Base-by-base conservation (phyloP, 2,113 vertebrate species). In the Gobio gobio region DNA sequence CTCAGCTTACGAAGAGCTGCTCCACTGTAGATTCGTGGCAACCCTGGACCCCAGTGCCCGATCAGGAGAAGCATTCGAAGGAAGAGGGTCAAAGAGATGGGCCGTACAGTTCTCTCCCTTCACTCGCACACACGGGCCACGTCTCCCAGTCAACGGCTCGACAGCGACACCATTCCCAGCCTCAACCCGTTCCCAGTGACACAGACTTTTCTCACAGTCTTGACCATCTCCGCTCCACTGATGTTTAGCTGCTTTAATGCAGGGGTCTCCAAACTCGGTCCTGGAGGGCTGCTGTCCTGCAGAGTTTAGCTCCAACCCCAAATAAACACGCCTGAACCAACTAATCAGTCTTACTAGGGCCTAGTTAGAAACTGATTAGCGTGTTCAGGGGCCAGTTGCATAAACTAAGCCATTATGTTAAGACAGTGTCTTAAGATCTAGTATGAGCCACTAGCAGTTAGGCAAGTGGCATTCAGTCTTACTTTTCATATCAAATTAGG, bases 11-110 rank as follows among this genome's bases (percentile, higher is more conserved):
- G 14, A 95, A 95, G 86, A 95, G 94, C 24, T 90, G 90, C 88
- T 95, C 95, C 1, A 92, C 93, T 80, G 91, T 92, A 0, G 92
- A 94, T 0, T 93, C 94, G 26, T 95, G 95, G 95, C 95, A 95
- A 90, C 95, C 95, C 7, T 95, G 95, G 95, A 95, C 93, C 4
- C 94, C 95, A 0, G 91, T 95, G 18, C 94, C 93, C 0, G 58
- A 70, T 1, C 73, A 91, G 3, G 90, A 90, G 54, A 68, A 86
- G 85, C 75, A 63, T 87, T 80, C 8, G 86, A 70, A 85, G 88
- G 10, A 86, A 54, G 10, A 92, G 91, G 47, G 92, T 91, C 3
- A 87, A 87, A 70, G 63, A 7, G 93, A 94, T 14, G 81, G 90
- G 13, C n/a, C 86, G 0, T 95, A 94, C 84, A 90, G 86, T 90